Base-by-base conservation (phyloP, 2,888 invertebrate genomes). In the Plusia festucae region DNA sequence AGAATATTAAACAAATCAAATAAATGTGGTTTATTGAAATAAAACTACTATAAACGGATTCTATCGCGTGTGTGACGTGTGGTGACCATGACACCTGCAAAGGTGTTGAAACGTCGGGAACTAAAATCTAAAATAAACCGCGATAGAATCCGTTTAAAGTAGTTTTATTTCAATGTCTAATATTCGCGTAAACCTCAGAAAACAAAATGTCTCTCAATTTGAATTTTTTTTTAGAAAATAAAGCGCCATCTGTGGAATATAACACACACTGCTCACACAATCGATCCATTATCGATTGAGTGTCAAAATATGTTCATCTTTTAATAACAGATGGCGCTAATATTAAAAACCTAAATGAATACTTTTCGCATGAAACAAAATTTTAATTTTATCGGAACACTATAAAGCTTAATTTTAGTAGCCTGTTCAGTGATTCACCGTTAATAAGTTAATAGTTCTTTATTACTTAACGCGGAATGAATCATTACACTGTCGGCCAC, bases 401-500 rank as follows among this genome's bases (percentile, higher is more conserved):
- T 60, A 53, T 65, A 51, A 60, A 67, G 49, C 49, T 51, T 60
- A 62, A 75, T 73, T 83, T 83, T 78, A 84, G 84, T 82, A 84
- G 83, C 78, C 52, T 69, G 64, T 71, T 60, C 74, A 66, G 71
- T 69, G 68, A 66, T 74, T 59, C 65, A 13, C 65, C 60, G 80
- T 79, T 76, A 76, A 79, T 76, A 83, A 79, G 78, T 78, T 82
- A 77, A 81, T 78, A 69, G 65, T 68, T 64, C 66, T 82, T 84
- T 84, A 83, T 79, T 79, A 77, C 62, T 70, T 73, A 73, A 60
- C 78, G 76, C 71, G 77, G 70, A 85, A 85, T 81, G 78, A 84
- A 65, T 79, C 83, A 85, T 88, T 88, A 88, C 89, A 88, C 77
- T 86, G 87, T 84, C 73, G 82, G 82, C 82, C 83, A 81, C 86